Conservation (phyloP, 2,797 vertebrate species). For the Gobio occitaniae region DNA sequence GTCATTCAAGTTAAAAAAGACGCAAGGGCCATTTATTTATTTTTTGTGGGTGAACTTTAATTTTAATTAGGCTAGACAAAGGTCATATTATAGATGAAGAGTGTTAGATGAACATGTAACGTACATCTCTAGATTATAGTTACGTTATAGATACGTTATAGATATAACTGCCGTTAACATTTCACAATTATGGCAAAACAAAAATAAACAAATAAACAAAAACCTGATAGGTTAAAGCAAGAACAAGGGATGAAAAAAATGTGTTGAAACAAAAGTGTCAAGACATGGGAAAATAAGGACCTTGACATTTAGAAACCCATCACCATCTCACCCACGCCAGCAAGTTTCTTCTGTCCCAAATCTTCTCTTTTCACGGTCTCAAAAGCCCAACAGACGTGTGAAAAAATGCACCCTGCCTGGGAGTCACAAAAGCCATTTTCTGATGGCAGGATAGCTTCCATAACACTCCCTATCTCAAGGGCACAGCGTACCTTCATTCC, state of each 20-base stretch:
- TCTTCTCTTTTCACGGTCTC: slow-evolving; percentile 38
- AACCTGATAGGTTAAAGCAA: slow-evolving; percentile 13
- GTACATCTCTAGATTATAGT: not conserved
- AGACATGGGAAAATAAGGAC: slow-evolving; percentile 42
- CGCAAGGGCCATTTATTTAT: too few species aligned
- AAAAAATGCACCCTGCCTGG: slow-evolving; percentile 46
- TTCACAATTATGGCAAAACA: not conserved
- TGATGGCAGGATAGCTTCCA: slow-evolving; percentile 53
- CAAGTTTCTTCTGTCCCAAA: slow-evolving; percentile 48
- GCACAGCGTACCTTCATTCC: slow-evolving; percentile 41
- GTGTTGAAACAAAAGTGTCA: slow-evolving; percentile 42
- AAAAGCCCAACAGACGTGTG: slow-evolving; percentile 30
- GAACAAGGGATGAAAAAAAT: slow-evolving; percentile 9
- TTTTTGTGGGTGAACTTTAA: not conserved
- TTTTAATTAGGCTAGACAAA: not conserved
- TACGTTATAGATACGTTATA: not conserved
- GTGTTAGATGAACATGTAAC: not conserved
- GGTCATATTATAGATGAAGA: not conserved
- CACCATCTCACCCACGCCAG: slow-evolving; percentile 48
- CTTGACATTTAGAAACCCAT: slow-evolving; percentile 61
- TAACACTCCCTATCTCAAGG: slow-evolving; percentile 58
- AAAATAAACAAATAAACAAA: slow-evolving; percentile 34
- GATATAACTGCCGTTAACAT: not conserved
- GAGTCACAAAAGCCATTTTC: slow-evolving; percentile 60
- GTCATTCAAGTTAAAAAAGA: not conserved